These are phyloP conservation scores for Ochropleura plecta DNA, from an alignment of 2,888 invertebrate genomes.

Conservation along the genomic window DNA sequence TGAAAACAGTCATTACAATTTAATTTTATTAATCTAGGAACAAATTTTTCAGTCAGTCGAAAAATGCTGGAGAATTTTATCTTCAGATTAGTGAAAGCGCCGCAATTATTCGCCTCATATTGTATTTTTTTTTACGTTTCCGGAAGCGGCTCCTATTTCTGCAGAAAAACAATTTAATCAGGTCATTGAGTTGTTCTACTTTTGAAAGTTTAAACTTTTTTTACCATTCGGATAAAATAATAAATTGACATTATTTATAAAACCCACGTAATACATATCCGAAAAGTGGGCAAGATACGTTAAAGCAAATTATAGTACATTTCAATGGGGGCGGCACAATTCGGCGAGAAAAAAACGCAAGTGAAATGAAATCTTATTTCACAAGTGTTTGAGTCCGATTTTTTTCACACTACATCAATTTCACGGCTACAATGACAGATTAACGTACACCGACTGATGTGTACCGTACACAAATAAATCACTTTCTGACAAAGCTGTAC, in stretches of 20 bases:
- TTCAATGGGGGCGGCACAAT: constrained; percentile 57
- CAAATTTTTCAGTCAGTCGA: background rate
- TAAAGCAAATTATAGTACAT: constrained; percentile 62
- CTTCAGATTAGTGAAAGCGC: background rate
- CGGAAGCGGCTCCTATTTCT: background rate
- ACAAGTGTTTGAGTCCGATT: constrained; percentile 27
- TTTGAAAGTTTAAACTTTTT: constrained; percentile 27
- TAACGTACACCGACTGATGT: constrained; percentile 61
- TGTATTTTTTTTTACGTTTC: constrained; percentile 1
- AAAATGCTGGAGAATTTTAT: background rate
- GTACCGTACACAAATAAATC: constrained; percentile 72
- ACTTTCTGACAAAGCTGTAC: constrained; percentile 73
- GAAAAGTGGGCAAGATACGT: constrained; percentile 44
- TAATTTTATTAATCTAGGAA: background rate
- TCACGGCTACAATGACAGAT: constrained; percentile 62
- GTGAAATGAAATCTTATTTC: constrained; percentile 38
- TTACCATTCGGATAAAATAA: constrained; percentile 21
- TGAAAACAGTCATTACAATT: background rate
- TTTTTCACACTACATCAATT: constrained; percentile 18
- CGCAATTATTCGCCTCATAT: background rate
- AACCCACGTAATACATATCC: constrained; percentile 31
- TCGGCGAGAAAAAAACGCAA: background rate
- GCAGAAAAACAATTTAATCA: constrained; percentile 5
- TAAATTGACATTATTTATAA: constrained; percentile 44
- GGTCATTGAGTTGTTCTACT: constrained; percentile 21